A percentile compares a stretch with the other conserved stretches of the same genome.
phyloP scores from a whole-genome alignment of 1,140 invertebrate species.

The Portunus trituberculatus region DNA sequence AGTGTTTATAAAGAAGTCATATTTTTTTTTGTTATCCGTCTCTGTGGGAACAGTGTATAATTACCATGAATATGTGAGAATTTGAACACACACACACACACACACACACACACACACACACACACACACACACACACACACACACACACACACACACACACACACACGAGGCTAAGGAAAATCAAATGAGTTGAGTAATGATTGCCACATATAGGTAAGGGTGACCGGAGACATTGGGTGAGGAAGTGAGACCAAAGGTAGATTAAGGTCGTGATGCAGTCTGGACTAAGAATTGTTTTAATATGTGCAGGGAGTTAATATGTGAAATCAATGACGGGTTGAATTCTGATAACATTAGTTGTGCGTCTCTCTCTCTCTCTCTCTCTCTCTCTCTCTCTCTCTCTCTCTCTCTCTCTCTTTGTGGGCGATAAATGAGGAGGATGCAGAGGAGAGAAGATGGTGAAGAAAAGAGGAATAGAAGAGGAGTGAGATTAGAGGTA shows the following conservation, averaged over 20 bases:
- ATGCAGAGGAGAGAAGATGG: background rate
- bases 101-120: too few species aligned
- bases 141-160: too few species aligned
- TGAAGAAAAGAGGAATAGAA: too few species aligned
- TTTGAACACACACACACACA: too few species aligned
- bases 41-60: too few species aligned
- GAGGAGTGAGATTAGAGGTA: too few species aligned
- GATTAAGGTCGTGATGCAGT: background rate
- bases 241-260: background rate
- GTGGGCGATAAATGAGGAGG: background rate
- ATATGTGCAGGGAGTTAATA: background rate
- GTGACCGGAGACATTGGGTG: background rate
- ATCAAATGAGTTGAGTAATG: background rate
- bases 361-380: background rate
- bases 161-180: background rate
- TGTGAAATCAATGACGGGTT: background rate
- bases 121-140: too few species aligned
- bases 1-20: background rate
- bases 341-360: background rate
- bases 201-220: background rate
- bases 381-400: slow-evolving; percentile 15
- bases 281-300: background rate
- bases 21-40: too few species aligned
- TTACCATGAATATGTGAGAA: too few species aligned
- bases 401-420: background rate